Evolutionary conservation across 2,888 invertebrate species (phyloP), one percentile per base, ranked within the genome.

Genomic region (Agonum fuliginosum): DNA sequence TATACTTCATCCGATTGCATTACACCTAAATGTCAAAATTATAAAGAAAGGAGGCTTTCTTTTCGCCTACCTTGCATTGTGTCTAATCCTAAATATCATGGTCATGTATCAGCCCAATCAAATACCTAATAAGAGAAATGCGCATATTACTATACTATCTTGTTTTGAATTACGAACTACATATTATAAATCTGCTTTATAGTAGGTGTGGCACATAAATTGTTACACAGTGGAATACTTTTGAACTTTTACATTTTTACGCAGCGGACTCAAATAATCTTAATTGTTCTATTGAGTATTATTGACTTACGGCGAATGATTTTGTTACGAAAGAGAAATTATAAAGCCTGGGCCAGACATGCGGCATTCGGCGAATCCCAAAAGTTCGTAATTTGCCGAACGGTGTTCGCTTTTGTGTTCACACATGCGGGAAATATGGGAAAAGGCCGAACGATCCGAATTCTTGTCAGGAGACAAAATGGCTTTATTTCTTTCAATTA

Each of bases 101-200:
- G 58, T 30, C 58, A 62, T 54, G 54, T 54, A 54, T 54, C 12
- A 54, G 12, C 3, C 54, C 24, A 20, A 24, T 24, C 54, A 54
- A 54, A 30, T 62, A n/a, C n/a, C n/a, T n/a, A 62, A 62, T 62
- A 62, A 62, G 58, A 62, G 58, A 62, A 62, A 62, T 62, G 58
- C 58, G 27, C 58, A 62, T 30, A 62, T 27, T 62, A 62, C 4
- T 46, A 1, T 48, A 20, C 20, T 48, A 10, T 46, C 20, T n/a
- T 54, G 54, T 54, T 54, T 24, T 54, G 24, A 54, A 48, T 48
- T 48, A 48, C 19, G 1, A 48, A 51, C 54, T 24, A 54, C 54
- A 54, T 54, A 54, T n/a, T n/a, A n/a, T 54, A 54, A 54, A 54
- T 54, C 54, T 54, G 54, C 27, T 24, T 24, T 10, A 22, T n/a